Evolutionary conservation across 2,113 vertebrate genomes (phyloP).

Genomic region (Gila orcuttii): DNA sequence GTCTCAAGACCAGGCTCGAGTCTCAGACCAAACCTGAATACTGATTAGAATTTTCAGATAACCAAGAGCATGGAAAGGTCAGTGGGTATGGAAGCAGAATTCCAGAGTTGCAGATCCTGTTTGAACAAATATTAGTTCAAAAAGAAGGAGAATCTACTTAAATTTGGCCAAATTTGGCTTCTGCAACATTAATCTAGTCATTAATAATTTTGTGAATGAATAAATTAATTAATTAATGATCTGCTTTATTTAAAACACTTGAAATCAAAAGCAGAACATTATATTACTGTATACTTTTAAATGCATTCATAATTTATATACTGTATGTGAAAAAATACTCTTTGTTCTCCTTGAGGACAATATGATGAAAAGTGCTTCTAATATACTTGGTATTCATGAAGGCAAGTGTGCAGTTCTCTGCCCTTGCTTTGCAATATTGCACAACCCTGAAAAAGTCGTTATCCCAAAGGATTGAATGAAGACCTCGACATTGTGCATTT

Average conservation of each 20-base stretch:
- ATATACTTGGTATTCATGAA: slow-evolving; percentile 40
- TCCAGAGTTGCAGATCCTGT: neutral
- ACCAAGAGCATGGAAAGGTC: neutral
- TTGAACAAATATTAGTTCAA: neutral
- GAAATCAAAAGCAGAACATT: neutral
- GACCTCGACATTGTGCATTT: slow-evolving; percentile 50
- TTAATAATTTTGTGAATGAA: neutral
- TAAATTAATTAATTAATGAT: too few relatives aligned
- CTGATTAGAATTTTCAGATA: slow-evolving; percentile 11
- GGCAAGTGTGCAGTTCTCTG: slow-evolving; percentile 10
- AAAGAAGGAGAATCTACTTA: neutral
- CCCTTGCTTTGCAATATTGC: slow-evolving; percentile 32
- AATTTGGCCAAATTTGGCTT: neutral
- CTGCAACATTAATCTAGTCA: neutral
- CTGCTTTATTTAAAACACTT: too few relatives aligned
- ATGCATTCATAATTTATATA: neutral
- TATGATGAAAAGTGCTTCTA: neutral
- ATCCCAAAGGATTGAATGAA: slow-evolving; percentile 30
- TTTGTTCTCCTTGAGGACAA: neutral
- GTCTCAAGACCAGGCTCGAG: neutral
- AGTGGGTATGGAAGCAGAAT: slow-evolving; percentile 1
- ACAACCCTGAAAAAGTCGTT: slow-evolving; percentile 12
- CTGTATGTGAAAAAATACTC: neutral
- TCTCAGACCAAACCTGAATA: slow-evolving; percentile 17
- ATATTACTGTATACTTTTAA: neutral